Base-by-base conservation (phyloP, 2,113 vertebrate genomes). In the Piaya cayana region DNA sequence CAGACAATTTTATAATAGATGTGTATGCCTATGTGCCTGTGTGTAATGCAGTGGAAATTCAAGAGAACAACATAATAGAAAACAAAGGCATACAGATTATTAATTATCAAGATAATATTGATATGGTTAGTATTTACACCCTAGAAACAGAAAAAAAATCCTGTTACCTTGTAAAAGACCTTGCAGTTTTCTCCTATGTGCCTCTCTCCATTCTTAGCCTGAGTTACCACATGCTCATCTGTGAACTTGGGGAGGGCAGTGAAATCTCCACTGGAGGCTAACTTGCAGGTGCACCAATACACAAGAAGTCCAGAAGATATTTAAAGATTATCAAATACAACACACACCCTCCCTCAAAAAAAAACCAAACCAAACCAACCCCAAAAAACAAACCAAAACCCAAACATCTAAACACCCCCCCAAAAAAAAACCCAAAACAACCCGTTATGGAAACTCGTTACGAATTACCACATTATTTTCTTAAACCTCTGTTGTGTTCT, bases 11-110 rank as follows among this genome's bases (percentile, higher is more conserved):
- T 39, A 4, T 32, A n/a, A 17, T 19, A 39, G 23, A 37, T 1
- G 0, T 10, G 5, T 68, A 32, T 75, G 25, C 27, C 25, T 45
- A 1, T 39, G 15, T 55, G 27, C 45, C 47, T 1, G 0, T 27
- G 3, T 43, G 30, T 52, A 70, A 39, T 43, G 25, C n/a, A 50
- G 7, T 59, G 34, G 18, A 63, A 75, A 17, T 75, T 90, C 32
- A 64, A 56, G 34, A 59, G 43, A 45, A n/a, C 19, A 67, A 15
- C 25, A 29, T 1, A 55, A 42, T 30, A 76, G 29, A n/a, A 92
- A 76, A 45, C 16, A 18, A 78, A 82, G 14, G 4, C 6, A 1
- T 83, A 12, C 8, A 47, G 39, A 30, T 43, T 72, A 52, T 64
- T 77, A 47, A 6, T 58, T 80, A 20, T 58, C 58, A 55, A 47